These are phyloP conservation scores for Sphyrna mokarran DNA, from an alignment of 2,113 vertebrate genomes.

Conservation along the genomic window DNA sequence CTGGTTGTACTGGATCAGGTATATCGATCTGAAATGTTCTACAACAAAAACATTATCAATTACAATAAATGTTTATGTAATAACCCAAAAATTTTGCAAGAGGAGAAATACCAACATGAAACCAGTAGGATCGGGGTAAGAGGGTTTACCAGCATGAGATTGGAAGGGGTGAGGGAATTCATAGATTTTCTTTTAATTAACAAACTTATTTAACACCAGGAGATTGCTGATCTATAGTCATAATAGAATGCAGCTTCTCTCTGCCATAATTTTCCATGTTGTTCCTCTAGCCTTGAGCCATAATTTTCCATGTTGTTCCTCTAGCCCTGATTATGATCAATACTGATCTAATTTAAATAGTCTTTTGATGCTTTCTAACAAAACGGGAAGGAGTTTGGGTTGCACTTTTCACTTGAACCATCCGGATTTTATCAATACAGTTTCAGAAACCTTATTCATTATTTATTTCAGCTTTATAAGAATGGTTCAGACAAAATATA, in stretches of 20 bases:
- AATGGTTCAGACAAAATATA: not conserved
- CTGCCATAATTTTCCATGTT: not conserved
- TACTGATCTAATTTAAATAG: not conserved
- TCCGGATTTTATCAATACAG: not conserved
- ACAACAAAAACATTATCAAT: too few relatives aligned
- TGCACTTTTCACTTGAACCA: not conserved
- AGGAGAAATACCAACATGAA: not conserved
- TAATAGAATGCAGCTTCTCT: not conserved
- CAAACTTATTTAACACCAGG: not conserved
- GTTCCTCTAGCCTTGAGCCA: not conserved
- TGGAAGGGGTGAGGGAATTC: not conserved
- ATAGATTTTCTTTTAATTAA: not conserved
- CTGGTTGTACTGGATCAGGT: too few relatives aligned
- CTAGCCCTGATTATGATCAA: not conserved
- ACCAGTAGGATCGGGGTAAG: not conserved
- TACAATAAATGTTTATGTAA: not conserved
- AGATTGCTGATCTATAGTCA: not conserved
- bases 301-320: not conserved
- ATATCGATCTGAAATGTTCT: too few relatives aligned
- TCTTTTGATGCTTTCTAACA: not conserved
- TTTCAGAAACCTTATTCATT: not conserved
- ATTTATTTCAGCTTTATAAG: not conserved
- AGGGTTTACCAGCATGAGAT: not conserved
- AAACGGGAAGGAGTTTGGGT: not conserved
- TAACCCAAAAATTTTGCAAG: not conserved